Base-by-base conservation (phyloP, 2,888 invertebrate genomes). In the Opisthograptis luteolata region DNA sequence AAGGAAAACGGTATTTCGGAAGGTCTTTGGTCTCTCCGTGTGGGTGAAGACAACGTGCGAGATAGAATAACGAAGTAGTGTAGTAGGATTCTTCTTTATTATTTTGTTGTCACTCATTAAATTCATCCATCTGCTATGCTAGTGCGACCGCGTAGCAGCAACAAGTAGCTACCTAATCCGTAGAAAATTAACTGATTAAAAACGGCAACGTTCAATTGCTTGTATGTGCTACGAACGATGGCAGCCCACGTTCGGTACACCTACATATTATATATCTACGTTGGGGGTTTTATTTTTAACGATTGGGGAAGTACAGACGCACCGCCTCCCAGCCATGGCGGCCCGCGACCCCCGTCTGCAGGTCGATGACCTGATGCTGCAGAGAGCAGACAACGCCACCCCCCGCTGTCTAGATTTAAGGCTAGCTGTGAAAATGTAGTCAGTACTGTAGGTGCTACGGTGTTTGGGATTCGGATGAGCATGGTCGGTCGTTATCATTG, bases 351-450 rank as follows among this genome's bases (percentile, higher is more conserved):
- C 31, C 62, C 36, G 58, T 50, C 57, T 48, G 48, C 20, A 53
- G 75, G 58, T 76, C 76, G 60, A 63, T 44, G 75, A 68, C 72
- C 75, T 66, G 74, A 72, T 64, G 71, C 73, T 67, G 74, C 66
- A 69, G 68, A 68, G 43, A 35, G 47, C 47, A 48, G 48, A 48
- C 49, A 41, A 10, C n/a, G 6, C 49, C 74, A 58, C 56, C 53
- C n/a, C 62, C 60, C 57, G 58, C 64, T 63, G 72, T 70, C 72
- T 69, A 68, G 68, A 68, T 70, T 70, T 70, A 67, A 69, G 68
- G 68, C 63, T 50, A 32, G 51, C 50, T 20, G n/a, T 28, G 10
- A 24, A 2, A 9, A 14, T 40, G 22, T 6, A 44, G 32, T 24
- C 50, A 51, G 50, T 51, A 45, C 22, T 32, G 1, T 2, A 32